Evolutionary conservation across 1,140 invertebrate genomes (phyloP), one percentile per base, ranked within the genome.

Genomic region (Patella vulgata): DNA sequence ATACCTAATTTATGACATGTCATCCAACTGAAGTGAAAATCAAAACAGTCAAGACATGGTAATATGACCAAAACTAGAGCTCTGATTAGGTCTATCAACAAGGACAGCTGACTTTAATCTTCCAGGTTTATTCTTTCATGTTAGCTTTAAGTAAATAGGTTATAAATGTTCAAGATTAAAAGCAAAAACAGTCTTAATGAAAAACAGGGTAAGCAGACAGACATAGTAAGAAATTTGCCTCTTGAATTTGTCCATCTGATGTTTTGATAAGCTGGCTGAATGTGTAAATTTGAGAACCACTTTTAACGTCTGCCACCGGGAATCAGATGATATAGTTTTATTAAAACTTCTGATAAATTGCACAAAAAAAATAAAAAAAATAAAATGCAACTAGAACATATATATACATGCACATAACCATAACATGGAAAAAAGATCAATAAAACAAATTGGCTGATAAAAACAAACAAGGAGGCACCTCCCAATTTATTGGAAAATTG

Each of bases 241-340:
- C 68, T 72, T 60, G 14, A 77, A 47, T 59, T 79, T 71, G 30
- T 44, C 33, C 1, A 62, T 58, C 28, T 56, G 39, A 46, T 73
- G 59, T 36, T 71, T 63, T 17, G 58, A 36, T 28, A 61, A 60
- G 8, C 36, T 61, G 19, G 77, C n/a, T n/a, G n/a, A 75, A 21
- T 70, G 71, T 14, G 77, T 67, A 70, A 78, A 76, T 77, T 79
- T 79, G 64, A 79, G 67, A 28, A 77, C 70, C 47, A 73, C 57
- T 69, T 72, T 73, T 33, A 79, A 54, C 55, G 77, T 74, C 25
- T 67, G 69, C 78, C 78, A 79, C 28, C 72, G 57, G 17, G 55
- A 65, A 52, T 78, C 75, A 33, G 74, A 68, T 50, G 66, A 52
- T 55, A 55, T 63, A 27, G 57, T 21, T 47, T 63, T 28, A n/a